phyloP scores from a whole-genome alignment of 37 sponge, comb jelly and placozoan genomes.

The Spongia lamella region DNA sequence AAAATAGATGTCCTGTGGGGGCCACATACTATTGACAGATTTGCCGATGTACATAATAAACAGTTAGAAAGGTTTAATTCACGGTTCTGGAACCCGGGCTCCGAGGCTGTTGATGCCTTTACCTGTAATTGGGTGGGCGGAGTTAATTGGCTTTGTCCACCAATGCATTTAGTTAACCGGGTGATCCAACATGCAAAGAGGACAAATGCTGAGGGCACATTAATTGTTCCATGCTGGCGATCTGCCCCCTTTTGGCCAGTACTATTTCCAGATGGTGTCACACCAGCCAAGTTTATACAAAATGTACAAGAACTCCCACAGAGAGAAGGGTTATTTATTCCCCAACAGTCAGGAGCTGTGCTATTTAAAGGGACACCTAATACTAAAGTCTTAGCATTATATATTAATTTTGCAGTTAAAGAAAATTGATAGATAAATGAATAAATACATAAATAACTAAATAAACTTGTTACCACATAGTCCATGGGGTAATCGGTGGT shows the following conservation, averaged over 20 bases:
- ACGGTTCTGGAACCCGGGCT: too few relatives aligned
- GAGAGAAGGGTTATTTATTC: neutral
- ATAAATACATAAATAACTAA: too few relatives aligned
- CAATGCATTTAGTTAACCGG: neutral
- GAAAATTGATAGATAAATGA: too few relatives aligned
- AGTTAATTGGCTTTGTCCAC: conserved; percentile 39
- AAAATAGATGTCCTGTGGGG: conserved; percentile 24
- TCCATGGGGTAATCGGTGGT: too few relatives aligned
- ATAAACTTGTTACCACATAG: too few relatives aligned
- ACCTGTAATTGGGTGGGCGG: conserved; percentile 27
- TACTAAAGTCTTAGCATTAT: conserved; percentile 4
- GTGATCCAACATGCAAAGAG: conserved; percentile 19
- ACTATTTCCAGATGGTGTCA: conserved; percentile 4
- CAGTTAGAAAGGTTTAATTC: too few relatives aligned
- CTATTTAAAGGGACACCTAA: neutral
- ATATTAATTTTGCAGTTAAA: conserved; percentile 3
- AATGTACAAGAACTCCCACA: neutral
- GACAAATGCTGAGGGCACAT: conserved; percentile 16
- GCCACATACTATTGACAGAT: conserved; percentile 29
- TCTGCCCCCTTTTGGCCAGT: conserved; percentile 48
- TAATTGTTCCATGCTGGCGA: conserved; percentile 35
- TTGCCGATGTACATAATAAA: conserved; percentile 13
- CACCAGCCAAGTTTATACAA: conserved; percentile 16
- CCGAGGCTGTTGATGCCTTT: conserved; percentile 46
- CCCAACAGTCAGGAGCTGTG: neutral